Evolutionary conservation across 2,113 vertebrate genomes (phyloP).

Genomic region (Dermatemys mawii): DNA sequence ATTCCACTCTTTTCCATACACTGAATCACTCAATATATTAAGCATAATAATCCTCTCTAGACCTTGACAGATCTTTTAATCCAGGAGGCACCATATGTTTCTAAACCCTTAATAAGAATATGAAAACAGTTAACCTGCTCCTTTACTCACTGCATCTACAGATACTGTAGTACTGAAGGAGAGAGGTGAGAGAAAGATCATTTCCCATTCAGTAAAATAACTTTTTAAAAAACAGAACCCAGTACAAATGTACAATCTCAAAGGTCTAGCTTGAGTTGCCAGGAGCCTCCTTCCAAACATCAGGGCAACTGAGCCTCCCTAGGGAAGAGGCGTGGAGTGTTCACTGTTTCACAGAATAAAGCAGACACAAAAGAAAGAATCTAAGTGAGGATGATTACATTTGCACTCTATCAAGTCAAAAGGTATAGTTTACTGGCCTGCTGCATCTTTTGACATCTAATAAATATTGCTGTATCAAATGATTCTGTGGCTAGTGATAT

Average conservation of each 20-base stretch:
- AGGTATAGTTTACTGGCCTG: not conserved
- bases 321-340: not conserved
- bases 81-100: not conserved
- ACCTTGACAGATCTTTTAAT: not conserved
- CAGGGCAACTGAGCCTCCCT: not conserved
- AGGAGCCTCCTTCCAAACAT: not conserved
- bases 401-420: not conserved
- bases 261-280: not conserved
- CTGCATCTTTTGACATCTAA: not conserved
- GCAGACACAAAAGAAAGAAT: not conserved
- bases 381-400: not conserved
- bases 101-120: not conserved
- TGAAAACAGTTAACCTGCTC: not conserved
- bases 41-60: not conserved
- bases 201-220: not conserved
- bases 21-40: conserved; percentile 22
- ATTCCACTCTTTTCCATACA: not conserved
- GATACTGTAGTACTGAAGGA: not conserved
- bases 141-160: not conserved
- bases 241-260: no score
- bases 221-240: fast-evolving
- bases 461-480: not conserved
- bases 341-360: not conserved
- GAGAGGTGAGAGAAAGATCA: not conserved
- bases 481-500: not conserved